Base-by-base conservation (phyloP, 2,113 vertebrate genomes). In the Cyprinus carpio region DNA sequence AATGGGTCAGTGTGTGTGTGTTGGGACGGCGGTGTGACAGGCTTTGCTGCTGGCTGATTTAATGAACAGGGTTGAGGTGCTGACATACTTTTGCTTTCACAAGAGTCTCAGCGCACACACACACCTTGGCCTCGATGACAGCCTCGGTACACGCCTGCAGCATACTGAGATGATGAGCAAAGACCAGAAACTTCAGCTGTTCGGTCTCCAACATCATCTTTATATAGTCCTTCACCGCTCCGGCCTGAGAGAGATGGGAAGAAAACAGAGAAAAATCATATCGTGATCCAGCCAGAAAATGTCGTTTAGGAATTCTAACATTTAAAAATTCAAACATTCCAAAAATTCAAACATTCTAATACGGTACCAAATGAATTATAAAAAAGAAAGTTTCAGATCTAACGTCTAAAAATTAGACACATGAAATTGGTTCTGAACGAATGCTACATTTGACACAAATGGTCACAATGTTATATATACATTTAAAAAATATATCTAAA, bases 161-260 rank as follows among this genome's bases (percentile, higher is more conserved):
- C 98, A 99, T 99, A 90, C 93, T 96, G 91, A 99, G 94, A 89
- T 99, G 98, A 89, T 99, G 96, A 84, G 96, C 98, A 81, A 99
- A 99, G 84, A 99, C 96, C 13, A 99, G 93, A 92, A 99, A 99
- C 92, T 99, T 99, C 88, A 99, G 92, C 74, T 95, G 93, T 88
- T 97, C 96, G 8, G 96, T 96, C 90, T 98, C 95, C 90, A 99
- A 94, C 96, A 99, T 95, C 97, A 99, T 97, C 93, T 97, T 99
- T 89, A 99, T 97, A 91, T 99, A 99, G 93, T 99, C 97, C 90
- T 99, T 99, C 91, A 99, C 97, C 2, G 97, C 97, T 92, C 98
- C 98, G 65, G 98, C 98, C 98, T 99, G 27, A 54, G 40, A 65
- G 46, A 81, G 3, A 79, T 6, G 76, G 27, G 79, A 72, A 75